These are phyloP conservation scores for Porites divaricata DNA, from an alignment of 92 coral and sea anemone genomes.

Conservation along the genomic window DNA sequence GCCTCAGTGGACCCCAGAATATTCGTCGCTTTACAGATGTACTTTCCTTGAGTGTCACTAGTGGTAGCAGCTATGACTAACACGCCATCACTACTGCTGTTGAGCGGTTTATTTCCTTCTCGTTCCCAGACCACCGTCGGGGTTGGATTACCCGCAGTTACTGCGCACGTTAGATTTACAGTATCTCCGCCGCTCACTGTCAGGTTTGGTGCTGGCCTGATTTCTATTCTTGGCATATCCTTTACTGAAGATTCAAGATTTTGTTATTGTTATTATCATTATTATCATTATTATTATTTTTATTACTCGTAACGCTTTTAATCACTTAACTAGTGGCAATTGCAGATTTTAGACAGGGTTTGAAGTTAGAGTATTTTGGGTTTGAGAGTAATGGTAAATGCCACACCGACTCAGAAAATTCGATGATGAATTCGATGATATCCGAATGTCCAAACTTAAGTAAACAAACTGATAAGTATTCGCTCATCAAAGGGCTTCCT, in stretches of 20 bases:
- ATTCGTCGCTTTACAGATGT: conserved; percentile 85
- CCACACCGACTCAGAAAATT: no score
- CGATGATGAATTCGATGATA: no score
- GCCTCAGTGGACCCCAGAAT: conserved; percentile 70
- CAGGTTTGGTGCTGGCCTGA: conserved; percentile 73
- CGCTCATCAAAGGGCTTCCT: no score
- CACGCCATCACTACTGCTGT: conserved; percentile 60
- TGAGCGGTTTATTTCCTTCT: conserved; percentile 52
- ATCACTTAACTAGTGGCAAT: no score
- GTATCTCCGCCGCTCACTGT: conserved; percentile 85
- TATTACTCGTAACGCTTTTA: no score
- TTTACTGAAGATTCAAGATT: conserved; percentile 47
- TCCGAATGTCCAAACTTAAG: no score
- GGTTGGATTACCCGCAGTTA: conserved; percentile 76
- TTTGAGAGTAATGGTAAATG: no score
- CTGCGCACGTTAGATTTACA: conserved; percentile 72
- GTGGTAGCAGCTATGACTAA: conserved; percentile 72
- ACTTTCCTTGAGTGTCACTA: conserved; percentile 76
- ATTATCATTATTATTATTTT: no score
- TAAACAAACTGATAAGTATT: no score
- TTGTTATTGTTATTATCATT: no score
- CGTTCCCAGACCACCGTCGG: conserved; percentile 77
- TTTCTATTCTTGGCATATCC: conserved; percentile 75
- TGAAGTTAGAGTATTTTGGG: no score
- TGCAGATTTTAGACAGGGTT: no score